Evolutionary conservation across 1,140 invertebrate species (phyloP).

Genomic region (Ceratosolen fusciceps): DNA sequence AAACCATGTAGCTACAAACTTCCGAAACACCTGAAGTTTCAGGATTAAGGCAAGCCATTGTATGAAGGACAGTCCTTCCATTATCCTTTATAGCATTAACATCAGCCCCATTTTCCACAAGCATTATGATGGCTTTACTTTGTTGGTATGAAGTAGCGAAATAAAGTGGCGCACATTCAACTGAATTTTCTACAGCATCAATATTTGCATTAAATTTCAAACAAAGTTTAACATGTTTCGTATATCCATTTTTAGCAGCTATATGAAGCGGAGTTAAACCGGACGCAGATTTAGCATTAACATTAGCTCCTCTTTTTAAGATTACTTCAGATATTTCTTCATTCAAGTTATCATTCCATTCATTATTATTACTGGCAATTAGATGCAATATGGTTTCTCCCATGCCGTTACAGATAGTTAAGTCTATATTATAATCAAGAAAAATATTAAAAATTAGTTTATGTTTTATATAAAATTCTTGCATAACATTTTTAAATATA

Average conservation of each 20-base stretch:
- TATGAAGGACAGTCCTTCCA: slow-evolving; percentile 31
- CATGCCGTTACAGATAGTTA: neutral
- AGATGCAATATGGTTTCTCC: slow-evolving; percentile 34
- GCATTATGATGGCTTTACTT: neutral
- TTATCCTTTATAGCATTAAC: neutral
- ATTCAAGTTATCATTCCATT: slow-evolving; percentile 14
- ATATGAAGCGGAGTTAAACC: slow-evolving; percentile 29
- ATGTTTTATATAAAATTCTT: slow-evolving; percentile 16
- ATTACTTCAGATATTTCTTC: slow-evolving; percentile 33
- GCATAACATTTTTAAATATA: slow-evolving; percentile 19
- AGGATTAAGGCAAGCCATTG: slow-evolving; percentile 29
- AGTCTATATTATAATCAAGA: slow-evolving; percentile 18
- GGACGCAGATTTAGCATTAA: slow-evolving; percentile 14
- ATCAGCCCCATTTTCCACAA: slow-evolving; percentile 23
- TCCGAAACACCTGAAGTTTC: neutral
- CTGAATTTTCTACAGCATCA: slow-evolving; percentile 12
- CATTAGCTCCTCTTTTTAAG: slow-evolving; percentile 21
- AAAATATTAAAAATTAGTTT: slow-evolving; percentile 37
- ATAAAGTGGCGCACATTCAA: slow-evolving; percentile 30
- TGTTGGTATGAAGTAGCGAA: slow-evolving; percentile 27
- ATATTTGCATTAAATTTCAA: slow-evolving; percentile 37
- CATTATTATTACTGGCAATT: slow-evolving; percentile 16
- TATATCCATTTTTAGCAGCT: slow-evolving; percentile 37
- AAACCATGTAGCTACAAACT: slow-evolving; percentile 10
- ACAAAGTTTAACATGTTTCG: slow-evolving; percentile 12